These are phyloP conservation scores for Rotaria magnacalcarata DNA, from an alignment of 2,888 invertebrate genomes.

Conservation along the genomic window DNA sequence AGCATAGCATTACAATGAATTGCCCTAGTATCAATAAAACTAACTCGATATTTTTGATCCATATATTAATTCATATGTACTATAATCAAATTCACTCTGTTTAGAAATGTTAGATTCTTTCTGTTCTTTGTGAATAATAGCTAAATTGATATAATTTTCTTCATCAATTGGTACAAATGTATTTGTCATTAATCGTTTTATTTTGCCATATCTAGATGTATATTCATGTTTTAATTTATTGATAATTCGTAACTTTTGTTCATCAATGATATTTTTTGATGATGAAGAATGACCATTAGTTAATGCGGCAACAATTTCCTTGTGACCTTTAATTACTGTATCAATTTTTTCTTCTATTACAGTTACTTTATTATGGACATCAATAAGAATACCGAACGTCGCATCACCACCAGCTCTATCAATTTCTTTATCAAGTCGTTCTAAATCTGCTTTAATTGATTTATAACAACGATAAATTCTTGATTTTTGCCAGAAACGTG, in stretches of 20 bases:
- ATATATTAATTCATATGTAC: not conserved
- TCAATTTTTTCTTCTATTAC: not conserved
- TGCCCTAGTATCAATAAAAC: not conserved
- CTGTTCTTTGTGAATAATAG: not conserved
- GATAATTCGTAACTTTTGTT: not conserved
- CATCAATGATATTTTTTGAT: not conserved
- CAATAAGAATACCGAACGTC: too few relatives aligned
- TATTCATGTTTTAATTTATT: not conserved
- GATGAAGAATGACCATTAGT: too few relatives aligned
- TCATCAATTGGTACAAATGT: not conserved
- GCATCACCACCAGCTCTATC: too few relatives aligned
- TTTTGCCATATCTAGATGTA: not conserved
- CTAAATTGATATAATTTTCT: not conserved
- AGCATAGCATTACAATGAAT: too few relatives aligned
- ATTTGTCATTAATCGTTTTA: not conserved
- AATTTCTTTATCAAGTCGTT: too few relatives aligned
- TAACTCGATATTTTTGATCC: not conserved
- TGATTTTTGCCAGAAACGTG: too few relatives aligned
- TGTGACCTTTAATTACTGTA: too few relatives aligned
- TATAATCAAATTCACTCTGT: not conserved
- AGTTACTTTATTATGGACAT: not conserved
- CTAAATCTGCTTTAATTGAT: too few relatives aligned
- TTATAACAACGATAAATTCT: too few relatives aligned
- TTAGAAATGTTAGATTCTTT: too few relatives aligned
- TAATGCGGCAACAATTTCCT: too few relatives aligned